phyloP scores from a whole-genome alignment of 1,140 invertebrate genomes.

The Sesamia nonagrioides region DNA sequence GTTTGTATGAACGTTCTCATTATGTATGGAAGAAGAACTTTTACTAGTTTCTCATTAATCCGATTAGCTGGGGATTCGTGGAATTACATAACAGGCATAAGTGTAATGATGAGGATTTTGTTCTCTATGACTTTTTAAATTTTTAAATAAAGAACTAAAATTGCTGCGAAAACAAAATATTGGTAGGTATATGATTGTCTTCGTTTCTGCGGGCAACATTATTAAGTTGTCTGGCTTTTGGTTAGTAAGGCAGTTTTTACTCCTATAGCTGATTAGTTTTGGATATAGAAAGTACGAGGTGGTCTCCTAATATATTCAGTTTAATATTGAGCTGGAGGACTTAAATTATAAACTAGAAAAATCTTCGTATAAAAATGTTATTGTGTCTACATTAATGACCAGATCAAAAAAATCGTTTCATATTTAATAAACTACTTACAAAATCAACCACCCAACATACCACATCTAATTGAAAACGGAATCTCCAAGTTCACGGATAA shows the following conservation, averaged over 20 bases:
- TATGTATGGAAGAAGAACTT: slow-evolving; percentile 38
- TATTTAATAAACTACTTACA: neutral
- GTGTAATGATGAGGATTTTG: neutral
- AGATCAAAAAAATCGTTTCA: neutral
- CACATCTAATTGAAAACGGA: slow-evolving; percentile 33
- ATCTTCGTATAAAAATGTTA: no score
- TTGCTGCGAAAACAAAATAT: neutral
- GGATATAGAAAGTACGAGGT: no score
- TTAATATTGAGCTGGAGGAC: no score
- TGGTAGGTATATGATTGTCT: no score
- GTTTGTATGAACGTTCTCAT: slow-evolving; percentile 14
- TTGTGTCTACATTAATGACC: no score
- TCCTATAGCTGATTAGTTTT: no score
- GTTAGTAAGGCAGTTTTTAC: no score
- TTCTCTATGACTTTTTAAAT: neutral
- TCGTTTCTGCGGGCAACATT: no score
- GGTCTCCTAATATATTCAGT: no score
- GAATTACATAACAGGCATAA: slow-evolving; percentile 19
- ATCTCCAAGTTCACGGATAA: slow-evolving; percentile 8
- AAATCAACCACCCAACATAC: neutral
- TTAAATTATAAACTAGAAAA: no score
- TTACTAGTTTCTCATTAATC: slow-evolving; percentile 48
- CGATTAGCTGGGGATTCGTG: slow-evolving; percentile 31
- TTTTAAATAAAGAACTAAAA: no score
- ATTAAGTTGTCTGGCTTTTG: no score